Percentiles rank a stretch among this genome's conserved stretches.
phyloP scores from a whole-genome alignment of 2,797 vertebrate species.

The Fundulus diaphanus region DNA sequence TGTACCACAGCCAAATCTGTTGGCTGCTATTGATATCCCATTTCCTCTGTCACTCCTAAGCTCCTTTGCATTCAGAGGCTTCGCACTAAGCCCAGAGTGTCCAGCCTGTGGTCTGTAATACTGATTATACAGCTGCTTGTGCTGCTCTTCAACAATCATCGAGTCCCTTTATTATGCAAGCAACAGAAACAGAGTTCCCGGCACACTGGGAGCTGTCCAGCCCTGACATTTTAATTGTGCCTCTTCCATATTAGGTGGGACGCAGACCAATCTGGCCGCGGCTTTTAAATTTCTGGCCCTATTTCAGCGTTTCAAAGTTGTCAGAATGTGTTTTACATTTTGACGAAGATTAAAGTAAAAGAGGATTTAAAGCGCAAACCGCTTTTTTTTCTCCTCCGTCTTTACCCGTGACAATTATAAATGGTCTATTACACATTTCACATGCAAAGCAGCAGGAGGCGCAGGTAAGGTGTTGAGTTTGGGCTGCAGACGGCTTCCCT shows the following conservation, averaged over 20 bases:
- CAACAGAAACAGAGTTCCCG: conserved; percentile 61
- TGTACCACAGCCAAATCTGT: conserved; percentile 68
- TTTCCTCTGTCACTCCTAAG: conserved; percentile 72
- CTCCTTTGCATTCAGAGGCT: conserved; percentile 75
- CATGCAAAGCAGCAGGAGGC: conserved; percentile 40
- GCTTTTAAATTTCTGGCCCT: conserved; percentile 60
- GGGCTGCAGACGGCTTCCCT: conserved; percentile 4
- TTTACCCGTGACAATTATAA: conserved; percentile 41
- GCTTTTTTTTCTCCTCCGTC: conserved; percentile 11
- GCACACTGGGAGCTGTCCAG: conserved; percentile 60
- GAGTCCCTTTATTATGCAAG: conserved; percentile 53
- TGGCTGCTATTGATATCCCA: conserved; percentile 75
- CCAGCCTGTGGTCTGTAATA: conserved; percentile 55
- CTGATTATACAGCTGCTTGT: conserved; percentile 41
- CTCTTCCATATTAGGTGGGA: conserved; percentile 54
- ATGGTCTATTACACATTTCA: conserved; percentile 61
- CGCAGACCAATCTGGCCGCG: conserved; percentile 58
- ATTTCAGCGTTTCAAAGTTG: conserved; percentile 64
- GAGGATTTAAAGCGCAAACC: conserved; percentile 54
- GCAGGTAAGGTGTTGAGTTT: conserved; percentile 45
- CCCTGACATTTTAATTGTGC: conserved; percentile 72
- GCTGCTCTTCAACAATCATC: conserved; percentile 47
- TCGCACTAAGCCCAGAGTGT: conserved; percentile 60
- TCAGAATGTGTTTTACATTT: conserved; percentile 82
- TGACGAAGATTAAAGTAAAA: conserved; percentile 51